Evolutionary conservation across 1,140 invertebrate genomes (phyloP).

Genomic region (Hyposmocoma kahamanoa): DNA sequence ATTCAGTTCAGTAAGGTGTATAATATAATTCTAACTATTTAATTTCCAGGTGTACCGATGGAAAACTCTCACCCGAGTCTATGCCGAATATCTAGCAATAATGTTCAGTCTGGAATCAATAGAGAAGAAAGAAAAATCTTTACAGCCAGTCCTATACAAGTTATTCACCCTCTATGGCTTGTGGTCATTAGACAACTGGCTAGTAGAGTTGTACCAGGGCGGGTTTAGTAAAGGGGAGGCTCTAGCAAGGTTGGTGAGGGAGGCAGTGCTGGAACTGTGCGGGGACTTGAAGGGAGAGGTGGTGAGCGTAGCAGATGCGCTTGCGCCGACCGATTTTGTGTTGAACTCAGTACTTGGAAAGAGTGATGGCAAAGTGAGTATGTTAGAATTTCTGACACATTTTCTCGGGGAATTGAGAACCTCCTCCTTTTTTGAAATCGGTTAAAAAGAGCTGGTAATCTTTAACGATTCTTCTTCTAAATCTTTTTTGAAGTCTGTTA

Average conservation of each 20-base stretch:
- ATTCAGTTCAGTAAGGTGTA: too few relatives aligned
- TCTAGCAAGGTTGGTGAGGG: slow-evolving; percentile 73
- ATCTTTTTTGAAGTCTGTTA: background rate
- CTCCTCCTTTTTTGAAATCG: too few relatives aligned
- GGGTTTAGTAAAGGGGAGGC: slow-evolving; percentile 41
- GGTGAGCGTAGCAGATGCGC: slow-evolving; percentile 86
- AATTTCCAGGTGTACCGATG: slow-evolving; percentile 88
- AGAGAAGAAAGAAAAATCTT: slow-evolving; percentile 65
- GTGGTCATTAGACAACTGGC: slow-evolving; percentile 82
- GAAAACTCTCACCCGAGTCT: slow-evolving; percentile 83
- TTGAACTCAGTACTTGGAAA: slow-evolving; percentile 89
- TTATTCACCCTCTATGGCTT: slow-evolving; percentile 83
- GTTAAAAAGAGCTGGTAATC: too few relatives aligned
- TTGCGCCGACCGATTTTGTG: slow-evolving; percentile 92
- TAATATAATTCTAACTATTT: too few relatives aligned
- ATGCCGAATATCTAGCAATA: slow-evolving; percentile 81
- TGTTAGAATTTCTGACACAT: background rate
- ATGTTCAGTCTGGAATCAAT: slow-evolving; percentile 75
- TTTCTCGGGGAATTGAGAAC: background rate
- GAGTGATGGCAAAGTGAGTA: slow-evolving; percentile 85
- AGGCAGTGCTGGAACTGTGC: slow-evolving; percentile 81
- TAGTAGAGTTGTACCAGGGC: slow-evolving; percentile 85
- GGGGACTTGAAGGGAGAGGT: slow-evolving; percentile 82
- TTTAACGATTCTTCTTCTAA: background rate
- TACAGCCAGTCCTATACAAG: slow-evolving; percentile 76